phyloP scores from a whole-genome alignment of 1,140 invertebrate species.

The Lucilia cuprina region DNA sequence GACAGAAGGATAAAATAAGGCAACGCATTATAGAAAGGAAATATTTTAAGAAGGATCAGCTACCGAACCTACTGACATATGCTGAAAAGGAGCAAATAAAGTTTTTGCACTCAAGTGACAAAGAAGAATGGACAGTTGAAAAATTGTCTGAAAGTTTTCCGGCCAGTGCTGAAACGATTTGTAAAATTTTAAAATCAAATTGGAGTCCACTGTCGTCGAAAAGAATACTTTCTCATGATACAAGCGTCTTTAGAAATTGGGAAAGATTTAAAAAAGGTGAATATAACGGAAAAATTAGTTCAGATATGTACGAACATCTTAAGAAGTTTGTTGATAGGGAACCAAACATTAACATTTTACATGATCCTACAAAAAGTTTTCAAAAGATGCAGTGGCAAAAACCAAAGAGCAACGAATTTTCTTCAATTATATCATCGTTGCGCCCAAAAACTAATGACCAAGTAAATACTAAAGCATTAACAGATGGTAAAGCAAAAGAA shows the following conservation, averaged over 20 bases:
- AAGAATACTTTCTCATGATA: constrained; percentile 70
- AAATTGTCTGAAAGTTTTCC: constrained; percentile 82
- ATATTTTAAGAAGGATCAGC: constrained; percentile 73
- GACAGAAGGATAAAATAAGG: constrained; percentile 64
- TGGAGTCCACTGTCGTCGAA: constrained; percentile 68
- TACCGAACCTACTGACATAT: constrained; percentile 80
- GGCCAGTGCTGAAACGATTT: constrained; percentile 69
- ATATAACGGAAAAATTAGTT: constrained; percentile 59
- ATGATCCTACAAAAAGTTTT: neutral
- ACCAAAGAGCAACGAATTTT: constrained; percentile 62
- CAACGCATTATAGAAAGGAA: constrained; percentile 73
- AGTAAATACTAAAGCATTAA: neutral
- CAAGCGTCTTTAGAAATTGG: constrained; percentile 73
- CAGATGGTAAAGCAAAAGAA: neutral
- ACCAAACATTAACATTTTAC: constrained; percentile 36
- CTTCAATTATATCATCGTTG: constrained; percentile 59
- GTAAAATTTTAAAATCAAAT: constrained; percentile 69
- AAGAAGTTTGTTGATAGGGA: constrained; percentile 66
- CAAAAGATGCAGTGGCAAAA: constrained; percentile 37
- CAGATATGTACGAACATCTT: constrained; percentile 67
- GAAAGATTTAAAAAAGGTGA: constrained; percentile 67
- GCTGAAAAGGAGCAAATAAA: constrained; percentile 84
- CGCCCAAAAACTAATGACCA: constrained; percentile 19
- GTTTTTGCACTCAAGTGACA: constrained; percentile 71
- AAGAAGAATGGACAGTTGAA: constrained; percentile 77